Conservation (phyloP, 2,888 invertebrate species). For the Nyleta sp. region DNA sequence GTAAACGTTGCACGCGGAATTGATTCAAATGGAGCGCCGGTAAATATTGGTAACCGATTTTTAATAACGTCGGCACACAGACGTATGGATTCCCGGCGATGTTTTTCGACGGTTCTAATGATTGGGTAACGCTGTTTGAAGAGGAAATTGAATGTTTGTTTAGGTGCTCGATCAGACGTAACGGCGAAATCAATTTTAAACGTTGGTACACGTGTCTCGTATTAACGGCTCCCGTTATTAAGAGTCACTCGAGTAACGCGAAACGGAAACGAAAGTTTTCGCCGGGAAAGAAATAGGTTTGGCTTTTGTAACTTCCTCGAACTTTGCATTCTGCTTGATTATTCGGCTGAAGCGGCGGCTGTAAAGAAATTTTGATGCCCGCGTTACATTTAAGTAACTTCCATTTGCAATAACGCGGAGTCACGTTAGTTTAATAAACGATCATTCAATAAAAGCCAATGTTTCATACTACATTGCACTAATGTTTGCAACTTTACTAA, state of each 20-base stretch:
- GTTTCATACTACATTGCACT: conserved; percentile 22
- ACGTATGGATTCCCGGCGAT: neutral
- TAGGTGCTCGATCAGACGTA: neutral
- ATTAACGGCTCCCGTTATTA: no score
- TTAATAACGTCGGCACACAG: neutral
- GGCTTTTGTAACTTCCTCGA: neutral
- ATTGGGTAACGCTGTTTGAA: conserved; percentile 2
- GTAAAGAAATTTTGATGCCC: neutral
- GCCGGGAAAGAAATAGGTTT: neutral
- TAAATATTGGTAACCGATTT: neutral
- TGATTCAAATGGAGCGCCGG: no score
- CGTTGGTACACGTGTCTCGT: neutral
- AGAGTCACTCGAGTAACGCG: no score
- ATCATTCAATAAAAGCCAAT: conserved; percentile 26
- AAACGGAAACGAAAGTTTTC: neutral
- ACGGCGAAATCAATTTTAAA: neutral
- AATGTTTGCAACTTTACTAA: conserved; percentile 20
- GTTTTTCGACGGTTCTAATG: neutral
- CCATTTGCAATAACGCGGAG: conserved; percentile 12
- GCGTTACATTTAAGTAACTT: conserved; percentile 1
- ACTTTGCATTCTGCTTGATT: neutral
- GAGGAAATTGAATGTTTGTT: conserved; percentile 7
- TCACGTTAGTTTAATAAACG: conserved; percentile 23
- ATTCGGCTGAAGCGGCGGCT: neutral
- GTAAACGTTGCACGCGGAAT: no score